Conservation (phyloP, 1,140 invertebrate genomes). For the Solenopsis invicta region DNA sequence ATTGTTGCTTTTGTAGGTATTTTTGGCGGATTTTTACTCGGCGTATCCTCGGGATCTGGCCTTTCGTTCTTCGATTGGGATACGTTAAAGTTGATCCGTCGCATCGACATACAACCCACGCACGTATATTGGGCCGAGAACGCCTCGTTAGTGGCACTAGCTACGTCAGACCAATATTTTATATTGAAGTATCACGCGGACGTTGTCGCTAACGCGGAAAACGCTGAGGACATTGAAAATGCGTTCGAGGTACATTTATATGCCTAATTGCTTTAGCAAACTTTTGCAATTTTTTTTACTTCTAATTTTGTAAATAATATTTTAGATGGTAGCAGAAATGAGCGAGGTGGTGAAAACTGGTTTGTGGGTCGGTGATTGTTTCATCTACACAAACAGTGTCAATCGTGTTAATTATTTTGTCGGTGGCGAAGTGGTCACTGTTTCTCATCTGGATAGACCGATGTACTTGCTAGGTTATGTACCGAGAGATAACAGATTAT, state of each 20-base stretch:
- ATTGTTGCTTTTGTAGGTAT: conserved; percentile 90
- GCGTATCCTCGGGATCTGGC: conserved; percentile 97
- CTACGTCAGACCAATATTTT: conserved; percentile 98
- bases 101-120: conserved; percentile 98
- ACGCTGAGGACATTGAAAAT: conserved; percentile 97
- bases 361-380: conserved; percentile 99
- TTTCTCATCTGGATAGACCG: conserved; percentile 97
- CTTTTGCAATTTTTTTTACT: background rate
- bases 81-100: conserved; percentile 94
- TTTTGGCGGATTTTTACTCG: conserved; percentile 97
- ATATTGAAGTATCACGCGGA: conserved; percentile 96
- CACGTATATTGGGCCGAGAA: conserved; percentile 99
- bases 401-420: conserved; percentile 99
- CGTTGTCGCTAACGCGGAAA: conserved; percentile 92
- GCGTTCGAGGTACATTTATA: conserved; percentile 95
- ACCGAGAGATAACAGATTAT: conserved; percentile 98
- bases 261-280: background rate
- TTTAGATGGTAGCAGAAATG: conserved; percentile 94
- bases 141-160: conserved; percentile 97
- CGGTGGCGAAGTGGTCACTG: conserved; percentile 99
- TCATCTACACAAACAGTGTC: conserved; percentile 99
- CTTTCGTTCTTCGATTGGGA: conserved; percentile 99
- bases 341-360: conserved; percentile 98
- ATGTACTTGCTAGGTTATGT: conserved; percentile 99
- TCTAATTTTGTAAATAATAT: conserved; percentile 9